A percentile compares a stretch with the other conserved stretches of the same genome.
Conservation (phyloP, 2,113 vertebrate species). For the Xenus cinereus region DNA sequence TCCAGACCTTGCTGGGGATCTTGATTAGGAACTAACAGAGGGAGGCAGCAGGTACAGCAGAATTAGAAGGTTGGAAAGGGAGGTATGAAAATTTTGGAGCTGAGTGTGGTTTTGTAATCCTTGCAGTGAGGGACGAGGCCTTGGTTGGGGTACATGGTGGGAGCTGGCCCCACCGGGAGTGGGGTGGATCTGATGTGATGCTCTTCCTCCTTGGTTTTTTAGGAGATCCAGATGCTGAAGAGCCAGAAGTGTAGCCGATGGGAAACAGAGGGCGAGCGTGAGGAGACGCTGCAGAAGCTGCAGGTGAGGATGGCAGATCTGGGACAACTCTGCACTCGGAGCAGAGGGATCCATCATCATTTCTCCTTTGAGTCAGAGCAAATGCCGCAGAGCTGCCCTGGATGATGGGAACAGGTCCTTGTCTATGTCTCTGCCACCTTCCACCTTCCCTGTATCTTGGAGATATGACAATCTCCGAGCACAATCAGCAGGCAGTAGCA, state of each 20-base stretch:
- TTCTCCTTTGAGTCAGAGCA: not conserved
- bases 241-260: constrained; percentile 81
- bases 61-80: not conserved
- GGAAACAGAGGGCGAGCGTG: constrained; percentile 80
- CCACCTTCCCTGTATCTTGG: not conserved
- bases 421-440: not conserved
- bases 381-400: not conserved
- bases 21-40: fast-evolving
- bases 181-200: not conserved
- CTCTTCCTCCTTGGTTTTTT: not conserved
- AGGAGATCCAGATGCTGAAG: constrained; percentile 93
- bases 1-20: not conserved
- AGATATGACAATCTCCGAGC: fast-evolving
- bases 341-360: fast-evolving
- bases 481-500: not conserved
- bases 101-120: not conserved
- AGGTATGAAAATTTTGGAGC: not conserved
- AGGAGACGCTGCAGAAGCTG: constrained; percentile 87
- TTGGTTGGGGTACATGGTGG: not conserved
- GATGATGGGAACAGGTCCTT: not conserved
- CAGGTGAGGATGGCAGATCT: constrained; percentile 74
- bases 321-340: not conserved
- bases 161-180: not conserved
- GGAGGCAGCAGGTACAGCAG: not conserved
- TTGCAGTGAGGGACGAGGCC: not conserved